Base-by-base conservation (phyloP, 1,140 invertebrate genomes). In the Ceratitis capitata region DNA sequence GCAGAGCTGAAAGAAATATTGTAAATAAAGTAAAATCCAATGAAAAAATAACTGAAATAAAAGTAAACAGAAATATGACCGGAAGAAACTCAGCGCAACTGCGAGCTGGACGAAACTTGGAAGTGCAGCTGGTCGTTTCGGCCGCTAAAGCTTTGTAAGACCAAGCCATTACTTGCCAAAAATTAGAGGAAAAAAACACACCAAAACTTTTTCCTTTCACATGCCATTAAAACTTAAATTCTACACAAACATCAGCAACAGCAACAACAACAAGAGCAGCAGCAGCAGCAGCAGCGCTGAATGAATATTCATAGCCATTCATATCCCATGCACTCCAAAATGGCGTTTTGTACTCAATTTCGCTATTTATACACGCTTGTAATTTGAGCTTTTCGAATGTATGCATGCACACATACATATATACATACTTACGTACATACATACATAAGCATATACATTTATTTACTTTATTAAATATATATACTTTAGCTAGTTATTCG, bases 221-320 rank as follows among this genome's bases (percentile, higher is more conserved):
- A 83, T 53, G 47, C 82, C 47, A 83, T 83, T 83, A 83, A 83
- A 83, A 83, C 82, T 83, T 83, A 83, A 83, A 83, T 83, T 83
- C 53, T 23, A 56, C 39, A 53, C 47, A 83, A 83, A 83, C 49
- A 53, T 53, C 82, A 78, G 45, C 69, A 78, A n/a, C n/a, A n/a
- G n/a, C n/a, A n/a, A n/a, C n/a, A n/a, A n/a, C n/a, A n/a, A n/a
- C n/a, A n/a, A n/a, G n/a, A n/a, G n/a, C n/a, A n/a, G n/a, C n/a
- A n/a, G n/a, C n/a, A n/a, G n/a, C n/a, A n/a, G n/a, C n/a, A n/a
- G n/a, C n/a, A n/a, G n/a, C n/a, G n/a, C n/a, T n/a, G n/a, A n/a
- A 23, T 23, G 39, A 32, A 23, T 78, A 78, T 78, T 78, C 19
- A 78, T 78, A 78, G 39, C 69, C 19, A n/a, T n/a, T n/a, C n/a